phyloP scores from a whole-genome alignment of 1,140 invertebrate genomes.

The Leptoteleia sp. region DNA sequence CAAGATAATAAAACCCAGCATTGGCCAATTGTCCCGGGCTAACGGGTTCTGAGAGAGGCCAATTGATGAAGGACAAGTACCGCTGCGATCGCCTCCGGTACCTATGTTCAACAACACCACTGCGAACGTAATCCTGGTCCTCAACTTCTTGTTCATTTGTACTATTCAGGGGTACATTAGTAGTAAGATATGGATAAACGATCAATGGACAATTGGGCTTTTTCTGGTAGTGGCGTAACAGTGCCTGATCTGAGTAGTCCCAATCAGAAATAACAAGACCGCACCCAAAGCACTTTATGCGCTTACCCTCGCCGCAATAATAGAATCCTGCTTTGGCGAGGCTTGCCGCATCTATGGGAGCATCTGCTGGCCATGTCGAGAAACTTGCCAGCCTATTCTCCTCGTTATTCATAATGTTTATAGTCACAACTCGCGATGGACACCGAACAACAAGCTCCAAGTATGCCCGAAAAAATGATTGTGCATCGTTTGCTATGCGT shows the following conservation, averaged over 20 bases:
- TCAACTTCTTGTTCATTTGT: conserved; percentile 1
- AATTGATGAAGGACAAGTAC: conserved; percentile 83
- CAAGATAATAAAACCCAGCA: conserved; percentile 91
- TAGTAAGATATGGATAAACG: conserved; percentile 83
- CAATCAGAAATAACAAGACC: too few relatives aligned
- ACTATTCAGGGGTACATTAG: conserved; percentile 83
- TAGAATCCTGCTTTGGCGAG: too few relatives aligned
- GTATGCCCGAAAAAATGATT: conserved; percentile 16
- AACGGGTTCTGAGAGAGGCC: conserved; percentile 83
- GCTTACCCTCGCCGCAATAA: too few relatives aligned
- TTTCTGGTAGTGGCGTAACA: too few relatives aligned
- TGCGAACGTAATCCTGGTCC: not conserved
- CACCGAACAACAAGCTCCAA: conserved; percentile 11
- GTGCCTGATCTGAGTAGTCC: too few relatives aligned
- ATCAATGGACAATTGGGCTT: too few relatives aligned
- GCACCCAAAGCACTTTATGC: too few relatives aligned
- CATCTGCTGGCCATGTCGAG: too few relatives aligned
- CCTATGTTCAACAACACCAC: not conserved
- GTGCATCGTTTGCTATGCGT: too few relatives aligned
- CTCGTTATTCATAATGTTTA: conserved; percentile 84
- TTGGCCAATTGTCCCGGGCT: conserved; percentile 87
- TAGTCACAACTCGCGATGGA: not conserved
- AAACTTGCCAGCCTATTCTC: conserved; percentile 86
- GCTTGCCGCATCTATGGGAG: too few relatives aligned
- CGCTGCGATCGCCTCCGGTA: not conserved